Percentiles rank a stretch among this genome's conserved stretches.
Evolutionary conservation across 2,113 vertebrate species (phyloP).

Genomic region (Ahaetulla prasina): DNA sequence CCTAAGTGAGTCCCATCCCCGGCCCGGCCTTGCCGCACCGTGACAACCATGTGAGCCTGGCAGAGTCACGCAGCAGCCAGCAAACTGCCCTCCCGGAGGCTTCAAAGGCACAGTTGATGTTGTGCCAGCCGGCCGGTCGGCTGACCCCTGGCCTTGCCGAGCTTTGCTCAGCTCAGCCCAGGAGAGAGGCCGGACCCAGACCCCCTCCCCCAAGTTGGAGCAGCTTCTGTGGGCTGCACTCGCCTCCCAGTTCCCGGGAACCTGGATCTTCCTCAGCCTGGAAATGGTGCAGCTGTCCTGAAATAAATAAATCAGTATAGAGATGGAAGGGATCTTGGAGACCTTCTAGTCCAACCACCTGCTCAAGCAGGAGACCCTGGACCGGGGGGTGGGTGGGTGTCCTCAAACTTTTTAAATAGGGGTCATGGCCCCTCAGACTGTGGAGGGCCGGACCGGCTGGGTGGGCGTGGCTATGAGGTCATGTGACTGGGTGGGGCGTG

Average conservation of each 20-base stretch:
- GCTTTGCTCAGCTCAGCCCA: background rate
- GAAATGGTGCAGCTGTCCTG: background rate
- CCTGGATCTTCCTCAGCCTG: background rate
- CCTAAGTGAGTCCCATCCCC: background rate
- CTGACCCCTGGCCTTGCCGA: background rate
- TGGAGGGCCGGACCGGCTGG: no score
- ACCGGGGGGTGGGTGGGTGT: no score
- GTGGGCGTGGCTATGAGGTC: no score
- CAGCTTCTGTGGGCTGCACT: background rate
- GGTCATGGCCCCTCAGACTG: no score
- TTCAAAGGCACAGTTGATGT: background rate
- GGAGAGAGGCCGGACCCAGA: background rate
- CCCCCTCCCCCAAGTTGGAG: background rate
- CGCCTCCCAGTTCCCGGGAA: background rate
- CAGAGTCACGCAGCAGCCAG: background rate
- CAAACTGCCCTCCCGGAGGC: background rate
- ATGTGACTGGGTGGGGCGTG: no score
- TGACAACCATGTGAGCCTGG: background rate
- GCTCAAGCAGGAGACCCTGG: no score
- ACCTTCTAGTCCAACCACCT: no score
- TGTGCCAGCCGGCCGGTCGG: accelerated
- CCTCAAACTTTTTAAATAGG: no score
- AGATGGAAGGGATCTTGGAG: no score
- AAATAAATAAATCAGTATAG: background rate
- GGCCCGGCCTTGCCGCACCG: background rate